phyloP scores from a whole-genome alignment of 1,140 invertebrate species.

The Anagrus nilaparvatae region DNA sequence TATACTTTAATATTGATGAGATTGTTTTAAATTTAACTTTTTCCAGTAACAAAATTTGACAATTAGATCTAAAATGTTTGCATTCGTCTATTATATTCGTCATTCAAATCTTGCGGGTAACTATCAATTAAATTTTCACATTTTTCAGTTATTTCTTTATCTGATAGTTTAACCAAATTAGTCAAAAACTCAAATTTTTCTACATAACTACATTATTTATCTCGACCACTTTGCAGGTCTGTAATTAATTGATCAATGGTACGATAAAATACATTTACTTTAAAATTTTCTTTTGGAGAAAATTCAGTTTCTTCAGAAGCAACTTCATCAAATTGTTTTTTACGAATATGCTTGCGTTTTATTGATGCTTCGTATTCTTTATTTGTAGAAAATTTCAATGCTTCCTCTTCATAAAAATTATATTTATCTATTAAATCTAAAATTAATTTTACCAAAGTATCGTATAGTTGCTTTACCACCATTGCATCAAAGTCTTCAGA shows the following conservation, averaged over 20 bases:
- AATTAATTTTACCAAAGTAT: neutral
- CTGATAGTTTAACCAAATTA: no score
- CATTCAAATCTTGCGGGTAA: no score
- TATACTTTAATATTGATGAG: no score
- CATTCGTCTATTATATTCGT: no score
- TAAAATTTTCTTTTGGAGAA: neutral
- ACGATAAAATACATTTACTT: conserved; percentile 1
- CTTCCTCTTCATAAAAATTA: neutral
- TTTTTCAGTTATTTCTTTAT: no score
- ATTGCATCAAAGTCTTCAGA: neutral
- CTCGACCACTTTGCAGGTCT: no score
- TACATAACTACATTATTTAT: no score
- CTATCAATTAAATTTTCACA: no score
- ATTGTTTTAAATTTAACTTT: no score
- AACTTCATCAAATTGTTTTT: neutral
- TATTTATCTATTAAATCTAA: neutral
- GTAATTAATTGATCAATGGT: neutral
- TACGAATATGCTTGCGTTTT: neutral
- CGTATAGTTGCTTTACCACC: neutral
- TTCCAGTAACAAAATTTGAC: no score
- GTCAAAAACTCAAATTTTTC: no score
- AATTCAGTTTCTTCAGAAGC: neutral
- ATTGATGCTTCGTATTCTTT: neutral
- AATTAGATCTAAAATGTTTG: no score
- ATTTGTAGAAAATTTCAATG: neutral